Evolutionary conservation across 2,888 invertebrate genomes (phyloP), one percentile per base, ranked within the genome.

Genomic region (Nyleta sp.): DNA sequence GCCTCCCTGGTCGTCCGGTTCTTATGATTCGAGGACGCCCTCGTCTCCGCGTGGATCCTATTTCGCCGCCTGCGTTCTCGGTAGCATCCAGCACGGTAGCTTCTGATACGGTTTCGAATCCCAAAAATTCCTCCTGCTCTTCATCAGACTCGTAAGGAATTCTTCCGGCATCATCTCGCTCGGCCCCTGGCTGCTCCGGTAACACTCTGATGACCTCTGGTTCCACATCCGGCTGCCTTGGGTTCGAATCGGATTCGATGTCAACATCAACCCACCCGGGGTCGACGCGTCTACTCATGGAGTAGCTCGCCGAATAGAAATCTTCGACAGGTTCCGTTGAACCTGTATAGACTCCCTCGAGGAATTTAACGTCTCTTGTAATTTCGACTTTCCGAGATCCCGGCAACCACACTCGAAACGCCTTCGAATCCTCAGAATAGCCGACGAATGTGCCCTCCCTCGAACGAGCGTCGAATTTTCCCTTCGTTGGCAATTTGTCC

Each of bases 391-490:
- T 46, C 10, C 22, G 20, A 1, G 11, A 11, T 22, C 8, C 46
- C 5, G 46, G 46, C 22, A 22, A 46, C 46, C 46, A 46, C 2
- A 46, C 17, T 20, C 46, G 13, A 22, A 17, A 46, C 3, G 46
- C 46, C 46, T 85, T 82, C 8, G 85, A 46, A 60, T 89, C 88
- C 3, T 87, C 83, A 7, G 77, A 28, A 0, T 85, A 46, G 13
- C 46, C 46, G 17, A 46, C 22, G n/a, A 46, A 22, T 22, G 20
- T 46, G 20, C 46, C 46, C n/a, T 46, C 46, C 22, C 5, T 46
- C 17, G 46, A 46, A 8, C 22, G 20, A 22, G 20, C 46, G 11
- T 22, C 22, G n/a, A 46, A 46, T 46, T 46, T 46, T 22, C 46
- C 46, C 20, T 22, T 46, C 5, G 46, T 17, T 11, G 46, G 46